phyloP scores from a whole-genome alignment of 1,140 invertebrate species.

The Drosophila tristis region DNA sequence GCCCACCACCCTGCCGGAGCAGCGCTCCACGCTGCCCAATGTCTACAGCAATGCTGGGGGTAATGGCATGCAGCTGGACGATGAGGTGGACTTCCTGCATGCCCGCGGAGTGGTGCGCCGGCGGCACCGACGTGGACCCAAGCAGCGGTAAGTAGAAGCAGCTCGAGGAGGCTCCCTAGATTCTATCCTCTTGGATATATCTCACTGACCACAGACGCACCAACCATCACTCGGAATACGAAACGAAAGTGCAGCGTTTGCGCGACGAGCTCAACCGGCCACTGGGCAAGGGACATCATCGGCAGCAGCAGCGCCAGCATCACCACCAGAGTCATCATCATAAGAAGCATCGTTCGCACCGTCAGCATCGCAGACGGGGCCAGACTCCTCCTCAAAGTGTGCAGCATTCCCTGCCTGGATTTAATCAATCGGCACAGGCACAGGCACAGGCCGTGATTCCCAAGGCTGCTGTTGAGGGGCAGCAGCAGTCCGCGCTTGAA shows the following conservation, averaged over 20 bases:
- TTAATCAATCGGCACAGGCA: constrained; percentile 53
- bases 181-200: too few species aligned
- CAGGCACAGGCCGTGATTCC: too few species aligned
- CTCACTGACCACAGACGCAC: constrained; percentile 3
- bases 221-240: constrained; percentile 57
- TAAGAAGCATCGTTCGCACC: constrained; percentile 54
- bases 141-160: constrained; percentile 59
- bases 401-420: constrained; percentile 36
- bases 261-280: constrained; percentile 75
- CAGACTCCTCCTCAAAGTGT: constrained; percentile 29
- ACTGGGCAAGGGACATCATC: constrained; percentile 38
- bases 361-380: constrained; percentile 44
- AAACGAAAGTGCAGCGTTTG: constrained; percentile 61
- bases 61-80: constrained; percentile 76
- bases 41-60: constrained; percentile 83
- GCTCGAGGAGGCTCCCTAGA: too few species aligned
- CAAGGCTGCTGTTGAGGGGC: constrained; percentile 22
- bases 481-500: constrained; percentile 34
- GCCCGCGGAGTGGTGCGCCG: constrained; percentile 63
- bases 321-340: constrained; percentile 43
- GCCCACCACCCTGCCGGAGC: constrained; percentile 78
- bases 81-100: constrained; percentile 79
- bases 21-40: constrained; percentile 76
- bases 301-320: constrained; percentile 31
- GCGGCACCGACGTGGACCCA: constrained; percentile 75